These are phyloP conservation scores for Euphysa ruthae DNA, from an alignment of 30 jellyfish, hydroid and myxozoan genomes.

Conservation along the genomic window DNA sequence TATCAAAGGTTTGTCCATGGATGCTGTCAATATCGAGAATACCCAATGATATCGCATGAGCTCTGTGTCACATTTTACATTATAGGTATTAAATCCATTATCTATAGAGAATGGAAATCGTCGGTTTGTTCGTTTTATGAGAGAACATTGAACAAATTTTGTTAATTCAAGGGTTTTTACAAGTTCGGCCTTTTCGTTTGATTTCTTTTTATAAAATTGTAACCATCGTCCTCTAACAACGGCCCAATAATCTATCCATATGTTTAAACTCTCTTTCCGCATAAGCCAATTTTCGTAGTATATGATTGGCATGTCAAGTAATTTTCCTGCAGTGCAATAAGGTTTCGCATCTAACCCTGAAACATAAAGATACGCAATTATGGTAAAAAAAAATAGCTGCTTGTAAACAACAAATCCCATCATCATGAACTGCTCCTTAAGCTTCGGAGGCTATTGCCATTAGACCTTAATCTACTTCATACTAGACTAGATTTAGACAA, in stretches of 20 bases:
- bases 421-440: no score
- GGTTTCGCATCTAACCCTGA: no score
- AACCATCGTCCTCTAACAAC: constrained; percentile 85
- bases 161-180: constrained; percentile 65
- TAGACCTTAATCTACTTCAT: no score
- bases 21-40: constrained; percentile 54
- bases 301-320: not conserved
- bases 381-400: no score
- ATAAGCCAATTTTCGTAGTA: constrained; percentile 63
- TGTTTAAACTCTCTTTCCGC: constrained; percentile 79
- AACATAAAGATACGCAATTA: no score
- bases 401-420: no score
- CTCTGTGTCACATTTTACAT: constrained; percentile 85
- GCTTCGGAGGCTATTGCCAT: no score
- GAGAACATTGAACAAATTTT: constrained; percentile 55
- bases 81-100: constrained; percentile 72
- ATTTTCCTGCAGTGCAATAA: no score
- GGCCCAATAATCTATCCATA: constrained; percentile 81
- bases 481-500: no score
- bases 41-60: constrained; percentile 86
- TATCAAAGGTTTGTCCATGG: constrained; percentile 55
- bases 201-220: constrained; percentile 57
- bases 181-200: constrained; percentile 31
- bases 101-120: constrained; percentile 81
- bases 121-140: constrained; percentile 62